These are phyloP conservation scores for Amphiura filiformis DNA, from an alignment of 35 echinoderm and acorn worm genomes.

Conservation along the genomic window DNA sequence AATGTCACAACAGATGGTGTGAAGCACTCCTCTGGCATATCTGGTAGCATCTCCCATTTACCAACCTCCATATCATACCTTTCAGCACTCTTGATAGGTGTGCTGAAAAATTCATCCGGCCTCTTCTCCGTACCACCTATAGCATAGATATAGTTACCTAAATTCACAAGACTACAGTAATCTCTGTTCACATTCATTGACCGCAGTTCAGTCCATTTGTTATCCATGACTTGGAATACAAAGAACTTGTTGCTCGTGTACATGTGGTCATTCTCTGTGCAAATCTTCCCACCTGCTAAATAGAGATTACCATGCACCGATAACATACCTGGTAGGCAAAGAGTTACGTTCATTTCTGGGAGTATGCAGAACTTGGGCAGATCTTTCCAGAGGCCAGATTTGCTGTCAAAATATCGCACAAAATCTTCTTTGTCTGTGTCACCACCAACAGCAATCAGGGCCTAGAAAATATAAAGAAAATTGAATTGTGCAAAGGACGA, in stretches of 20 bases:
- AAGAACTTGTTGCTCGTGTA: not conserved
- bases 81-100: not conserved
- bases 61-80: not conserved
- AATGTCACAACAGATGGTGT: not conserved
- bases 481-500: too few species aligned
- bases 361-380: not conserved
- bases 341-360: not conserved
- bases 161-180: not conserved
- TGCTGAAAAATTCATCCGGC: not conserved
- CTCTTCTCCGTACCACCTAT: not conserved
- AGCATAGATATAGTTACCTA: not conserved
- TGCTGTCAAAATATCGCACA: not conserved
- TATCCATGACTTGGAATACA: not conserved
- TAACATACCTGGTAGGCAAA: not conserved
- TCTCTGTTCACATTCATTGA: not conserved
- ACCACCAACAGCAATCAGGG: not conserved
- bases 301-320: not conserved
- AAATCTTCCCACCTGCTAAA: not conserved
- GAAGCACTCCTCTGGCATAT: not conserved
- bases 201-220: not conserved
- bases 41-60: not conserved
- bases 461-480: not conserved
- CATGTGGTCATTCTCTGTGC: not conserved
- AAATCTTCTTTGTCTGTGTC: slow-evolving; percentile 11
- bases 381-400: not conserved